Percentiles rank a stretch among this genome's conserved stretches.
phyloP scores from a whole-genome alignment of 2,888 invertebrate species.

The Baronia brevicornis region DNA sequence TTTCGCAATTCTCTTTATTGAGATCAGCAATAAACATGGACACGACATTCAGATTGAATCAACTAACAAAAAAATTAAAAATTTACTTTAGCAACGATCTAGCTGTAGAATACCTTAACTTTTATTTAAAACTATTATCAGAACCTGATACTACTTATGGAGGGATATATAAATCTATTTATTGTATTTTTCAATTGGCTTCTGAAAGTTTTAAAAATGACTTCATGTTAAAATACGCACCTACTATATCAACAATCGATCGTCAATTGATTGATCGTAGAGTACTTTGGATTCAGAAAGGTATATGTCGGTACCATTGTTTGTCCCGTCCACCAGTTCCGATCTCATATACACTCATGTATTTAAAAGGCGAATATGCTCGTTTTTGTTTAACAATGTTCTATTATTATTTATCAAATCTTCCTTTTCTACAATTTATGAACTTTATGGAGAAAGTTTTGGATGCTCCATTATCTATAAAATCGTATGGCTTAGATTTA shows the following conservation, averaged over 20 bases:
- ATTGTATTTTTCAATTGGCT: slow-evolving; percentile 35
- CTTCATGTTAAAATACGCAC: slow-evolving; percentile 35
- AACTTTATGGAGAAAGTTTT: slow-evolving; percentile 34
- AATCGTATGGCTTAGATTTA: slow-evolving; percentile 42
- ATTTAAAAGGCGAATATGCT: slow-evolving; percentile 43
- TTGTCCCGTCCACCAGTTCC: slow-evolving; percentile 42
- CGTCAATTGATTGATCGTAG: too few relatives aligned
- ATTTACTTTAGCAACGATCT: slow-evolving; percentile 42
- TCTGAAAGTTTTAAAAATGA: slow-evolving; percentile 26
- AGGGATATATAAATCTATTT: slow-evolving; percentile 23
- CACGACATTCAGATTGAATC: slow-evolving; percentile 21
- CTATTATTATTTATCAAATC: slow-evolving; percentile 31
- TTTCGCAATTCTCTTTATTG: slow-evolving; percentile 15
- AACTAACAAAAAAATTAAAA: slow-evolving; percentile 35
- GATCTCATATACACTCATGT: slow-evolving; percentile 26
- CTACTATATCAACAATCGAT: slow-evolving; percentile 33
- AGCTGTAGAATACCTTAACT: slow-evolving; percentile 28
- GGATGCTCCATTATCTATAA: slow-evolving; percentile 38
- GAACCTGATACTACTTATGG: slow-evolving; percentile 7
- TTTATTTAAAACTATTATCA: slow-evolving; percentile 25
- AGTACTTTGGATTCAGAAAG: slow-evolving; percentile 34
- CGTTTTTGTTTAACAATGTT: slow-evolving; percentile 38
- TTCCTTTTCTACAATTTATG: slow-evolving; percentile 29
- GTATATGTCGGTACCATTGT: slow-evolving; percentile 36
- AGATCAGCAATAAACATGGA: slow-evolving; percentile 6